Percentiles rank a stretch among this genome's conserved stretches.
These are phyloP conservation scores for Platichthys stellatus DNA, from an alignment of 2,113 vertebrate species.

Conservation along the genomic window DNA sequence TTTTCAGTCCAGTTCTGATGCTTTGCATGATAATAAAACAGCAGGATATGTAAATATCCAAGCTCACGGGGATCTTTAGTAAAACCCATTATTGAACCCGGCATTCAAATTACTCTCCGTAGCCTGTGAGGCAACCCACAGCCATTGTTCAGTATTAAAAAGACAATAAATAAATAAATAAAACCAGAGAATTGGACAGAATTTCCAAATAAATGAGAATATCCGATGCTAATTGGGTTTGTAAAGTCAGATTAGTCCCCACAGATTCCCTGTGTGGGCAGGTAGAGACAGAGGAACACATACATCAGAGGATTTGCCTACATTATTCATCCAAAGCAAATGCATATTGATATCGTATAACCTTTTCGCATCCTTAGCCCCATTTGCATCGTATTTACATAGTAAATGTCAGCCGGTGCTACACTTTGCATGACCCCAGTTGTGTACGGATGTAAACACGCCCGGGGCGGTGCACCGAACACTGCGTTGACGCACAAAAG, in stretches of 20 bases:
- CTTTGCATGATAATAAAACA: not conserved
- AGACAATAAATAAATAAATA: not conserved
- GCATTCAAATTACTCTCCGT: conserved; percentile 17
- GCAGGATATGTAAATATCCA: conserved; percentile 19
- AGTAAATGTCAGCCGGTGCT: conserved; percentile 57
- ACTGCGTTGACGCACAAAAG: not conserved
- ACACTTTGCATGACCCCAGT: conserved; percentile 47
- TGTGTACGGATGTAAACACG: conserved; percentile 44
- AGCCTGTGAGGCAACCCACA: not conserved
- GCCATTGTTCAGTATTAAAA: not conserved
- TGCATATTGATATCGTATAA: conserved; percentile 53
- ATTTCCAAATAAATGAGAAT: conserved; percentile 35
- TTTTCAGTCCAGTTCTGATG: not conserved
- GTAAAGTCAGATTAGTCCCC: conserved; percentile 41
- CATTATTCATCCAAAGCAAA: conserved; percentile 61
- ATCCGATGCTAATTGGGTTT: conserved; percentile 42
- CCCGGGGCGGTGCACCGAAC: conserved; percentile 21
- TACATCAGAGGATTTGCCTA: conserved; percentile 57
- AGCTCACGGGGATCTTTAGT: not conserved
- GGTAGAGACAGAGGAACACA: conserved; percentile 34
- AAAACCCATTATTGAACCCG: conserved; percentile 10
- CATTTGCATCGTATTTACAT: conserved; percentile 70
- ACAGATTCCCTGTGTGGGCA: conserved; percentile 43
- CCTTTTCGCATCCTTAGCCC: conserved; percentile 41
- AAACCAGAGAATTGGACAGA: not conserved